These are phyloP conservation scores for Limnephilus rhombicus DNA, from an alignment of 2,888 invertebrate genomes.

Conservation along the genomic window DNA sequence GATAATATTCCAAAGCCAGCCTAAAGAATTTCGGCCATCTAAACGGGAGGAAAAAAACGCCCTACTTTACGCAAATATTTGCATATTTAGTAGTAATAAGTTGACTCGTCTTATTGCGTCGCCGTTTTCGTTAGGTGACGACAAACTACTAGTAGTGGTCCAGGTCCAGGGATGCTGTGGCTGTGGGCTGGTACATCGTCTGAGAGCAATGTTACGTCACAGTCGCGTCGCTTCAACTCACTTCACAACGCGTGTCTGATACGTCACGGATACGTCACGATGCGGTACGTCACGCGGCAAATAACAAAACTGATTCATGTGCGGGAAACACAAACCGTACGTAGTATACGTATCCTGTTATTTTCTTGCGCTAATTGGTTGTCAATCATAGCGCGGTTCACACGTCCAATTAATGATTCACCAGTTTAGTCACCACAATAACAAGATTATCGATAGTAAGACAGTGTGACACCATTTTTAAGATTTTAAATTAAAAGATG, in stretches of 20 bases:
- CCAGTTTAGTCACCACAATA: neutral
- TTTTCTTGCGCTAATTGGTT: neutral
- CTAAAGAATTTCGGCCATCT: neutral
- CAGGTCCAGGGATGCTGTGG: neutral
- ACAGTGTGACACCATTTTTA: neutral
- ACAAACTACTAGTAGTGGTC: neutral
- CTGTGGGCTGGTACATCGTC: neutral
- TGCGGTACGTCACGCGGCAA: neutral
- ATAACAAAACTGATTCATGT: neutral
- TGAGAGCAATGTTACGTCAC: neutral
- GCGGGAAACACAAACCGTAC: neutral
- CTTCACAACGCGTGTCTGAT: neutral
- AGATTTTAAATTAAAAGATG: neutral
- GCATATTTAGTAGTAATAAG: neutral
- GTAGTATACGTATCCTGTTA: neutral
- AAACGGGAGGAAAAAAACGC: neutral
- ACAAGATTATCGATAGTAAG: neutral
- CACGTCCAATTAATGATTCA: neutral
- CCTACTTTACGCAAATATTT: neutral
- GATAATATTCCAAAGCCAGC: neutral
- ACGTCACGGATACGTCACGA: neutral
- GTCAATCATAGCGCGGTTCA: neutral
- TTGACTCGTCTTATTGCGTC: neutral
- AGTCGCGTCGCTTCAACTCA: neutral
- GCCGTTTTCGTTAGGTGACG: neutral